Percentiles rank a stretch among this genome's conserved stretches.
Evolutionary conservation across 2,113 vertebrate genomes (phyloP).

Genomic region (Acrocephalus arundinaceus): DNA sequence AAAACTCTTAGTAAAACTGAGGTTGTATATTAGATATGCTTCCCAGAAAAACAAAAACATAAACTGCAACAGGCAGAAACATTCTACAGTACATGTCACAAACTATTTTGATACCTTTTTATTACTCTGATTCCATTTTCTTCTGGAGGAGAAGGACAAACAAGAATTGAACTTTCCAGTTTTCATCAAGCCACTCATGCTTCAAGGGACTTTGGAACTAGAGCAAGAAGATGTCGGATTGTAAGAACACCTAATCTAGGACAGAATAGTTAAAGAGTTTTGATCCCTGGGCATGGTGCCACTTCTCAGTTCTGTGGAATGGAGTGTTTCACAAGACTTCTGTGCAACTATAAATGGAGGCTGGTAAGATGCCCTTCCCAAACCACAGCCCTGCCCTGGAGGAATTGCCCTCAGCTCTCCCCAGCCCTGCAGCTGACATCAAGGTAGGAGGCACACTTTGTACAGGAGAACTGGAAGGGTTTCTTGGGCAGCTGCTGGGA

Average conservation of each 20-base stretch:
- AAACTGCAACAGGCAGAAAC: background rate
- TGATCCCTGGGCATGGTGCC: background rate
- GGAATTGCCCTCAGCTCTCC: background rate
- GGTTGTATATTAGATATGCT: background rate
- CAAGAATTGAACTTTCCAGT: background rate
- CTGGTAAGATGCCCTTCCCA: rapidly evolving
- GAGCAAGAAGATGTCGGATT: background rate
- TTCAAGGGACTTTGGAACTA: rapidly evolving
- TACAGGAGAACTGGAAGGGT: background rate
- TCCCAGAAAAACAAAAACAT: background rate
- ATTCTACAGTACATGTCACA: background rate
- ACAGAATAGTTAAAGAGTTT: background rate
- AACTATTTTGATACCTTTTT: background rate
- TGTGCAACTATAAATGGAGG: background rate
- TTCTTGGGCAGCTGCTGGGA: background rate
- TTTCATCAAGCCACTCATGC: rapidly evolving
- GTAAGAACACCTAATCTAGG: background rate
- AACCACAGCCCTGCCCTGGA: background rate
- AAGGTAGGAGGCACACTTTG: too few species aligned
- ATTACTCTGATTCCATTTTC: background rate
- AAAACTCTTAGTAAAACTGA: background rate
- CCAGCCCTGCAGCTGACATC: background rate
- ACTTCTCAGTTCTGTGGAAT: background rate
- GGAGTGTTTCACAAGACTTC: background rate
- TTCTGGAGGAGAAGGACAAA: background rate